phyloP scores from a whole-genome alignment of 1,140 invertebrate genomes.

The Saccostrea cuccullata region DNA sequence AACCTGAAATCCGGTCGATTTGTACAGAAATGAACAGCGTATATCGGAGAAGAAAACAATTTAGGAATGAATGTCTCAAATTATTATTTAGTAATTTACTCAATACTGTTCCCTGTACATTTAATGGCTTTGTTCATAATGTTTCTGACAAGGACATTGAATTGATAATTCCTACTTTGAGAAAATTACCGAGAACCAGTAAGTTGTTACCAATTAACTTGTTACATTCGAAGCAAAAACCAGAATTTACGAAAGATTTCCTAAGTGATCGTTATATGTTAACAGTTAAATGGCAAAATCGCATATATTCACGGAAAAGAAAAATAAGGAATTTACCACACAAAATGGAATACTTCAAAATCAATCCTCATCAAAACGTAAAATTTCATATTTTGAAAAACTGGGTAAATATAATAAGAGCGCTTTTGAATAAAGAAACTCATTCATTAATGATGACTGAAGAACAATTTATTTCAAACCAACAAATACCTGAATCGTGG shows the following conservation, averaged over 20 bases:
- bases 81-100: constrained; percentile 35
- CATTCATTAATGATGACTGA: not conserved
- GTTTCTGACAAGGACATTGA: constrained; percentile 48
- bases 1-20: constrained; percentile 50
- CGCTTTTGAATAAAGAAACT: not conserved
- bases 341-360: not conserved
- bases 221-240: constrained; percentile 42
- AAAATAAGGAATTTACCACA: not conserved
- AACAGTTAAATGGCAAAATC: constrained; percentile 45
- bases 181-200: constrained; percentile 28
- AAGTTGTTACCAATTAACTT: constrained; percentile 42
- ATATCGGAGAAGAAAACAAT: constrained; percentile 44
- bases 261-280: constrained; percentile 10
- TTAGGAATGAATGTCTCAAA: constrained; percentile 40
- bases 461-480: not conserved
- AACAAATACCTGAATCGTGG: constrained; percentile 27
- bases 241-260: constrained; percentile 32
- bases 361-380: constrained; percentile 50
- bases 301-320: constrained; percentile 35
- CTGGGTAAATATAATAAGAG: constrained; percentile 41
- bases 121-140: constrained; percentile 40
- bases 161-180: constrained; percentile 34
- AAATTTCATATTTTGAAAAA: constrained; percentile 33
- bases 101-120: constrained; percentile 5
- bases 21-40: constrained; percentile 56